A percentile compares a stretch with the other conserved stretches of the same genome.
Conservation (phyloP, 2,888 invertebrate genomes). For the Cephalotes varians region DNA sequence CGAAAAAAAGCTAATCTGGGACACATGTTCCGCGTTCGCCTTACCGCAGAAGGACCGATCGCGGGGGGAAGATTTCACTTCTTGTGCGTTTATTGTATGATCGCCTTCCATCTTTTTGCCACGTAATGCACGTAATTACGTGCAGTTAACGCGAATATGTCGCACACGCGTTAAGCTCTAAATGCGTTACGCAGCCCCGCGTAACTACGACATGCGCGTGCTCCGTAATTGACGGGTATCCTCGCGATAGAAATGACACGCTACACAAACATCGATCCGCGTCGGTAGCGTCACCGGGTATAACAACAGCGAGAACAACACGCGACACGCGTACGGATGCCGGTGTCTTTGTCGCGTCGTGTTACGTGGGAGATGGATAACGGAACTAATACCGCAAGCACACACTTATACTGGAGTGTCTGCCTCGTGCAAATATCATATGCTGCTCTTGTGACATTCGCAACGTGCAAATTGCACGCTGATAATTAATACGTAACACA, state of each 20-base stretch:
- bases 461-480: background rate
- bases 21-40: background rate
- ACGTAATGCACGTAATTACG: background rate
- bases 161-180: slow-evolving; percentile 1
- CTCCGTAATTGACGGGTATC: slow-evolving; percentile 58
- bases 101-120: background rate
- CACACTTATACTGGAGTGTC: background rate
- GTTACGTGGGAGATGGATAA: slow-evolving; percentile 35
- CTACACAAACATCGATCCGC: slow-evolving; percentile 44
- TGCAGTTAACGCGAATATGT: background rate
- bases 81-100: background rate
- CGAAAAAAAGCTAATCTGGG: background rate
- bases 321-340: background rate
- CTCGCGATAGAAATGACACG: slow-evolving; percentile 39
- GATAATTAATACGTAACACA: slow-evolving; percentile 21
- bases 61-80: background rate
- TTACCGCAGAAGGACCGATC: background rate
- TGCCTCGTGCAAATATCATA: slow-evolving; percentile 26
- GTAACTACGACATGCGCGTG: slow-evolving; percentile 3
- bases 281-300: slow-evolving; percentile 27
- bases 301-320: slow-evolving; percentile 15
- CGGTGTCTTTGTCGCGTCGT: slow-evolving; percentile 29
- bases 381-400: slow-evolving; percentile 34
- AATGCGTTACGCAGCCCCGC: background rate
- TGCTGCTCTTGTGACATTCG: background rate